A percentile compares a stretch with the other conserved stretches of the same genome.
Evolutionary conservation across 2,888 invertebrate genomes (phyloP).

Genomic region (Morpho helenor): DNA sequence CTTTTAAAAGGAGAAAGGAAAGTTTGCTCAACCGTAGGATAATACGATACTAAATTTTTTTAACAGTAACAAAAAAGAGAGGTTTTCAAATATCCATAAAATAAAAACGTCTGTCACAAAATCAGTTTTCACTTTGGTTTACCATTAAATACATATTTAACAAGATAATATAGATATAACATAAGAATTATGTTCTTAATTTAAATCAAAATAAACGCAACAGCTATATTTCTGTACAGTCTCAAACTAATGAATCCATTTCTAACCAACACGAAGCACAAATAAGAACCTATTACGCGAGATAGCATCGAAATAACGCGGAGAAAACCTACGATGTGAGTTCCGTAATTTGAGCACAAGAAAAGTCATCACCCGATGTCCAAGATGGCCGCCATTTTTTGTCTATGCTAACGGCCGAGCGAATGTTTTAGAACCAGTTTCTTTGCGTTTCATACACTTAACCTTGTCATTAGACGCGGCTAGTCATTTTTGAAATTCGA

Average conservation of each 20-base stretch:
- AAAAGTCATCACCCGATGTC: constrained; percentile 36
- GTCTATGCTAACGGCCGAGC: constrained; percentile 40
- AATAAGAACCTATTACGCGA: not conserved
- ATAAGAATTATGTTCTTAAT: too few species aligned
- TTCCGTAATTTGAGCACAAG: constrained; percentile 29
- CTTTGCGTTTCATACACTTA: constrained; percentile 42
- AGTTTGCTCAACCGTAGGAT: too few species aligned
- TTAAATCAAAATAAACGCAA: too few species aligned
- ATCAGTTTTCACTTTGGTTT: too few species aligned
- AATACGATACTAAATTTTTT: too few species aligned
- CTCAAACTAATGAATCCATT: constrained; percentile 1
- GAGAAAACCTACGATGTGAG: constrained; percentile 12
- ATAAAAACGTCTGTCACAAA: too few species aligned
- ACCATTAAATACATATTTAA: too few species aligned
- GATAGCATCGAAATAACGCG: constrained; percentile 14
- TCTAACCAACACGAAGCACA: constrained; percentile 1
- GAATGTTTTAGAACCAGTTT: constrained; percentile 42
- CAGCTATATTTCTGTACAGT: too few species aligned
- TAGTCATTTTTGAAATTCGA: constrained; percentile 38
- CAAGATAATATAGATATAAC: too few species aligned
- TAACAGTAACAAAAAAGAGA: too few species aligned
- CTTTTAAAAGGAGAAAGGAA: too few species aligned
- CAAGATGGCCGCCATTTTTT: constrained; percentile 42
- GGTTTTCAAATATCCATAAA: too few species aligned
- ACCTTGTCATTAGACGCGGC: constrained; percentile 43